Percentiles rank a stretch among this genome's conserved stretches.
These are phyloP conservation scores for Hypomecis punctinalis DNA, from an alignment of 2,888 invertebrate species.

Conservation along the genomic window DNA sequence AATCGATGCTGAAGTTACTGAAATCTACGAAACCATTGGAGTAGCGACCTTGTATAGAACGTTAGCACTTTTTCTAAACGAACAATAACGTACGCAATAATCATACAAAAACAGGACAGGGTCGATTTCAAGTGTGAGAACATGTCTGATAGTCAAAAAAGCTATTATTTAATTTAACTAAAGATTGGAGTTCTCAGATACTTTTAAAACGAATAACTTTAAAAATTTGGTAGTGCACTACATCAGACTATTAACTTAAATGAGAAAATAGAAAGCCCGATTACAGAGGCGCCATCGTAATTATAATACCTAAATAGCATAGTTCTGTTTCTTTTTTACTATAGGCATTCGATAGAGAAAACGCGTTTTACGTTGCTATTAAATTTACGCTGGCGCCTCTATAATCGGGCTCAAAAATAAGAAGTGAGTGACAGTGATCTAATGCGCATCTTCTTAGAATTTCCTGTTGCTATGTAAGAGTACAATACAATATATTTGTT, in stretches of 20 bases:
- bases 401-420: too few species aligned
- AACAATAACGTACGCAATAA: slow-evolving; percentile 52
- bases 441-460: slow-evolving; percentile 47
- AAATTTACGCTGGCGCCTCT: too few species aligned
- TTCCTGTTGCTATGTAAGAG: slow-evolving; percentile 25
- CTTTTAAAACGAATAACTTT: too few species aligned
- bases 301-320: too few species aligned
- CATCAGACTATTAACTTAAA: too few species aligned
- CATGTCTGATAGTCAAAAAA: slow-evolving; percentile 46
- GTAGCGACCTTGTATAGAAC: slow-evolving; percentile 48
- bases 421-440: slow-evolving; percentile 31
- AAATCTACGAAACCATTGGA: slow-evolving; percentile 8
- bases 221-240: too few species aligned
- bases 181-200: slow-evolving; percentile 32
- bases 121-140: slow-evolving; percentile 74
- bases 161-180: slow-evolving; percentile 41
- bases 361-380: too few species aligned
- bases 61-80: slow-evolving; percentile 53
- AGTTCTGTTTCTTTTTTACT: too few species aligned
- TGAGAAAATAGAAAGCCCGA: too few species aligned
- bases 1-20: slow-evolving; percentile 34
- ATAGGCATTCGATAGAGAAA: too few species aligned
- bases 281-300: too few species aligned
- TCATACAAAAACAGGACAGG: slow-evolving; percentile 60
- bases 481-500: slow-evolving; percentile 11